Conservation (phyloP, 2,113 vertebrate genomes). For the Centrocercus urophasianus region DNA sequence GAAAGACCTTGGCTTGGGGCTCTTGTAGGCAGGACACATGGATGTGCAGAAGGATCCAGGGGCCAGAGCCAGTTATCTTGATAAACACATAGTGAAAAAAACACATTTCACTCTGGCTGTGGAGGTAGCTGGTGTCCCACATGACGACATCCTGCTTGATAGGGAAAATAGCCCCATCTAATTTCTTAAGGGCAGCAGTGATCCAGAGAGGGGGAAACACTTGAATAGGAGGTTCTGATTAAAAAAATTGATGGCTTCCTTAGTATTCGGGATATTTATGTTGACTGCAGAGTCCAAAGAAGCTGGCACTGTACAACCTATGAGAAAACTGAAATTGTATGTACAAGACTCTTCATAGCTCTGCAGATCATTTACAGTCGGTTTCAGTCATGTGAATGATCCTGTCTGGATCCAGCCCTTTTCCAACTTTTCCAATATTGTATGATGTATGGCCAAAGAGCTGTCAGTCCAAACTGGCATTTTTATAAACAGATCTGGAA, state of each 20-base stretch:
- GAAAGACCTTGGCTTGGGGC: neutral
- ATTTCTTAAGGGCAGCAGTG: neutral
- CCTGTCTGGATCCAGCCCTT: neutral
- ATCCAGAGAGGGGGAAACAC: neutral
- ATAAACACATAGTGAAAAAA: neutral
- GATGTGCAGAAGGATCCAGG: neutral
- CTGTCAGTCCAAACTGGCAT: conserved; percentile 33
- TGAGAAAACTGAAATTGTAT: neutral
- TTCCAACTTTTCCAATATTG: neutral
- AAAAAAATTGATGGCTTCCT: neutral
- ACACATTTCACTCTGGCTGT: neutral
- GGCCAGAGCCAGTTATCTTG: neutral
- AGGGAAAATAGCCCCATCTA: neutral
- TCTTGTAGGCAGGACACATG: neutral
- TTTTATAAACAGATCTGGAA: conserved; percentile 60
- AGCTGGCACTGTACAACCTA: neutral
- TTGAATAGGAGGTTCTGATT: neutral
- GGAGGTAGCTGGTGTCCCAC: neutral
- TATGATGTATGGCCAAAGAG: conserved; percentile 22
- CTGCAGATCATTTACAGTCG: neutral
- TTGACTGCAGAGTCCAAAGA: neutral
- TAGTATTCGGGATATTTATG: neutral
- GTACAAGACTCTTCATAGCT: neutral
- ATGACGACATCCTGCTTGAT: neutral
- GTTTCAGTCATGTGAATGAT: conserved; percentile 1